Base-by-base conservation (phyloP, 2,888 invertebrate genomes). In the Heteropelma amictum region DNA sequence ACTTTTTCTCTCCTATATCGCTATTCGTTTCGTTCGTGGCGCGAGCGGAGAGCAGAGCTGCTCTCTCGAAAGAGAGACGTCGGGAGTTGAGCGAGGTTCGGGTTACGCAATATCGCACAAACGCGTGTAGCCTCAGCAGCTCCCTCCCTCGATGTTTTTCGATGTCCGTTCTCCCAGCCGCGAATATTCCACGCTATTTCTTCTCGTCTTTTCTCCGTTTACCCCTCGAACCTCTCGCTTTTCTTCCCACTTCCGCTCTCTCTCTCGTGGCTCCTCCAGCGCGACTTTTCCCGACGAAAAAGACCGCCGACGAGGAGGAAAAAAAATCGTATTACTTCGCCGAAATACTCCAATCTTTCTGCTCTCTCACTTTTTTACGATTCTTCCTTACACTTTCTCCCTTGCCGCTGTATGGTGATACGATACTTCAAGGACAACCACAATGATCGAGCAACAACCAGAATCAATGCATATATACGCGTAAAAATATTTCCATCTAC, bases 21-120 rank as follows among this genome's bases (percentile, higher is more conserved):
- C 40, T 26, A 38, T 71, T 40, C 47, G 28, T 53, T 49, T 51
- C 35, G 35, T 58, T 67, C 51, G 47, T 28, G 26, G 28, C 17
- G 8, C 14, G n/a, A n/a, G n/a, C n/a, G n/a, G n/a, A 60, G 8
- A 53, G 61, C 17, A 49, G 35, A 35, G 14, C 26, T 8, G 14
- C 49, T 49, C 51, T 76, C 35, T 49, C 54, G 35, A 45, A 19
- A 17, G 49, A 58, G 60, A 68, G 58, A 51, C 40, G 56, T 67
- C 35, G 54, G 63, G 70, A 58, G 76, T 78, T 72, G 76, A 72
- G 76, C 74, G 79, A 78, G 77, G 78, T 79, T 79, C 77, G 77
- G 77, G 76, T 79, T 79, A 79, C 79, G 79, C 79, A 79, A 79
- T 72, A 38, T 60, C 45, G 76, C 42, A 28, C 6, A 73, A 72